phyloP scores from a whole-genome alignment of 2,888 invertebrate genomes.

The Pyrgus malvae region DNA sequence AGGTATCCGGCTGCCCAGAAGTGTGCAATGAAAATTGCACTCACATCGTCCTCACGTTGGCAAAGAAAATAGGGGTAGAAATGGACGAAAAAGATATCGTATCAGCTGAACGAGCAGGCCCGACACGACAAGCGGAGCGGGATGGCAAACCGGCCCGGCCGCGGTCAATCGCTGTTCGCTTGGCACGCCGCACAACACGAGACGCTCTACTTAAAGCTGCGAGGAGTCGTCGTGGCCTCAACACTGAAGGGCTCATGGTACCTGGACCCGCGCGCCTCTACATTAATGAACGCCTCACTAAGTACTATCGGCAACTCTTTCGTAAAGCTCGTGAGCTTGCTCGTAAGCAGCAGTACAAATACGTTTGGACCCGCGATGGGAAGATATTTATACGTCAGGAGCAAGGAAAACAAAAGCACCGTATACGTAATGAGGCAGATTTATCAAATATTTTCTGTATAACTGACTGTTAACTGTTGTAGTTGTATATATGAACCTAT shows the following conservation, averaged over 20 bases:
- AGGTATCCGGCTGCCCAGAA: background rate
- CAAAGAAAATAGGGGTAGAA: slow-evolving; percentile 1
- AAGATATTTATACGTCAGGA: background rate
- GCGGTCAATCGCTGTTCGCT: background rate
- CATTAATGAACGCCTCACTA: background rate
- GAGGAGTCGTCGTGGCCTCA: background rate
- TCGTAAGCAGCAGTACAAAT: background rate
- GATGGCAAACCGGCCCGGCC: background rate
- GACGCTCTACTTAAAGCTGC: background rate
- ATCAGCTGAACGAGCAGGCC: background rate
- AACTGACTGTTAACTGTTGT: no score
- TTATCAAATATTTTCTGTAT: no score
- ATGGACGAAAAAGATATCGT: background rate
- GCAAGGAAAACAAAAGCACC: background rate
- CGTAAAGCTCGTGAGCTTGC: background rate
- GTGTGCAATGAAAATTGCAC: background rate
- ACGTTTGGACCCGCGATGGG: background rate
- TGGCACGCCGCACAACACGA: background rate
- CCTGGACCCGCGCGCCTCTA: background rate
- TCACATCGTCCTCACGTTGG: background rate
- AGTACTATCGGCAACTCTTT: background rate
- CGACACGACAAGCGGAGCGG: background rate
- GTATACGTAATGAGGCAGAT: background rate
- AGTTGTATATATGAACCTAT: no score
- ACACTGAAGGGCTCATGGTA: background rate